Evolutionary conservation across 2,888 invertebrate genomes (phyloP), one percentile per base, ranked within the genome.

Genomic region (Platycheirus albimanus): DNA sequence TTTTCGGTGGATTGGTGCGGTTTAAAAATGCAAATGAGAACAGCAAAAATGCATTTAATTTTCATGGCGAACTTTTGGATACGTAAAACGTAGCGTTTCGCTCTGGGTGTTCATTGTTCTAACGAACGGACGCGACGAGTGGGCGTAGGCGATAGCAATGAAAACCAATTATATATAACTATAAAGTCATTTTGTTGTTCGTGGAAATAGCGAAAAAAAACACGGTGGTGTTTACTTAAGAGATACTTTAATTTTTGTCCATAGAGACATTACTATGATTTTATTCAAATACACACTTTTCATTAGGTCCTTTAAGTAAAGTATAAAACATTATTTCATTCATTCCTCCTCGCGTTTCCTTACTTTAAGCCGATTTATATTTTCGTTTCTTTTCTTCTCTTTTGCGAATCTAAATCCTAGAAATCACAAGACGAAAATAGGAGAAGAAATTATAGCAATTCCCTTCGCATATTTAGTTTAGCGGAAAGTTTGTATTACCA

Each of bases 31-130:
- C 86, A 87, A 87, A 87, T 86, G 86, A 87, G 86, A 85, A 87
- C 87, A 86, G 83, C 81, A 86, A 85, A 88, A 88, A 87, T 88
- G 86, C 87, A 87, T 87, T 87, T 87, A 87, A 87, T 86, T 87
- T 87, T 86, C 87, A 87, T 87, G 86, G 85, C 85, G 87, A 83
- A 72, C 54, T 51, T 83, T 17, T 47, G 61, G 54, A 71, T 64
- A 52, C 51, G 28, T 15, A 33, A n/a, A 63, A 43, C 15, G 6
- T 10, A 24, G 13, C 24, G 38, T 38, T 56, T 15, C 15, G 6
- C 58, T 28, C 11, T 41, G 30, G 38, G 11, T 45, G 54, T 28
- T 24, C 52, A 36, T 8, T 36, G 54, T 28, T 28, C 45, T 28
- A 45, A 15, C 10, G n/a, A 2, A 38, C 33, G 66, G 36, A 66